phyloP scores from a whole-genome alignment of 2,113 vertebrate species.

The Rana temporaria region DNA sequence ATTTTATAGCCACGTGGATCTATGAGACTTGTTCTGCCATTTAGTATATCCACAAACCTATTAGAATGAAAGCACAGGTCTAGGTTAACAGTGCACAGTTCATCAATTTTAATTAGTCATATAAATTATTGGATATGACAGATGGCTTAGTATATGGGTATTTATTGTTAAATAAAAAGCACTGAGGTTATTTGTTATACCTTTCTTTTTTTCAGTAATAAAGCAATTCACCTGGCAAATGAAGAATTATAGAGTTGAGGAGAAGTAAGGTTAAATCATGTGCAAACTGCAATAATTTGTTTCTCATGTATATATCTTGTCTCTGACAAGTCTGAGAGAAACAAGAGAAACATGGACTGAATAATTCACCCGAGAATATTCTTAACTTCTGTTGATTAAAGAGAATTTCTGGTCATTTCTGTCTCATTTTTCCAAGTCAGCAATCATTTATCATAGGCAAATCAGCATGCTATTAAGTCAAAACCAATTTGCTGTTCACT shows the following conservation, averaged over 20 bases:
- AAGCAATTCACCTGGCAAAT: slow-evolving; percentile 12
- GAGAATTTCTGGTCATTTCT: slow-evolving; percentile 52
- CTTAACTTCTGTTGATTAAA: slow-evolving; percentile 55
- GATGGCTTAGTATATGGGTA: neutral
- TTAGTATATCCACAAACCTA: no score
- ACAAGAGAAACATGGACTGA: slow-evolving; percentile 25
- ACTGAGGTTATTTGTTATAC: neutral
- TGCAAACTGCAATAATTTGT: slow-evolving; percentile 45
- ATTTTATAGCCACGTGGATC: no score
- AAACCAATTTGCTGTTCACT: slow-evolving; percentile 45
- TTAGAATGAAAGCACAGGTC: no score
- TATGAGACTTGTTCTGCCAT: no score
- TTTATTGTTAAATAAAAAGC: slow-evolving; percentile 23
- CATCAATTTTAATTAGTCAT: no score
- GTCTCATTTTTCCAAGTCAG: slow-evolving; percentile 51
- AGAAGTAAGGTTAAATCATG: slow-evolving; percentile 44
- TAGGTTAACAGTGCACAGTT: no score
- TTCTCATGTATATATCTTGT: slow-evolving; percentile 50
- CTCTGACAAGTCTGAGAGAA: slow-evolving; percentile 37
- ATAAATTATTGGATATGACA: slow-evolving; percentile 3
- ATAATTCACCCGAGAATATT: slow-evolving; percentile 51
- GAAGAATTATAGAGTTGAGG: slow-evolving; percentile 3
- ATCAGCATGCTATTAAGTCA: slow-evolving; percentile 52
- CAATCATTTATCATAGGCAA: slow-evolving; percentile 56
- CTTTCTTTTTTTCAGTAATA: neutral